Evolutionary conservation across 2,797 vertebrate genomes (phyloP), one percentile per base, ranked within the genome.

Genomic region (Acipenser transmontanus): DNA sequence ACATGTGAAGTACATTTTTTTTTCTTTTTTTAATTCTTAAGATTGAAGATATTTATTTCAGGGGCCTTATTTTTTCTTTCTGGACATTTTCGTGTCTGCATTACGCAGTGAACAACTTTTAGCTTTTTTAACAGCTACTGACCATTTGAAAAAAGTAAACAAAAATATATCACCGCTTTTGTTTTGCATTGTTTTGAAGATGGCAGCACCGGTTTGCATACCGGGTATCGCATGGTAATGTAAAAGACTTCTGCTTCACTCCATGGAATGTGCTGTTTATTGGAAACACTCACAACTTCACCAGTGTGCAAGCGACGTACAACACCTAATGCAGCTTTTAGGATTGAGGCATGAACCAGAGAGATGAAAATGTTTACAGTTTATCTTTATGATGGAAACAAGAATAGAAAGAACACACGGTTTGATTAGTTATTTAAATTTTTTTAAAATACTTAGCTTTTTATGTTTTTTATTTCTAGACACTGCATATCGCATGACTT

Each of bases 401-500:
- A 90, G 69, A 73, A 70, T 72, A 70, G 60, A 76, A 85, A 90
- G 86, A 88, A 89, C 89, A 84, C 90, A 83, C 88, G 93, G 91
- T 91, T 91, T 88, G 85, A 91, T 89, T 82, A 91, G 90, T 82
- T 91, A 34, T 34, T 34, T 88, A 85, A 89, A 3, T 88, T 93
- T 91, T 95, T 89, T 65, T 88, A 79, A 62, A 89, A 78, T 79
- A 82, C 85, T 78, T 86, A 89, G 92, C 73, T 77, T 71, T 68
- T 81, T 76, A 75, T 75, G 70, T 69, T 50, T 17, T 17, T 17
- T 17, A 17, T 76, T 81, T 91, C 85, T 92, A 93, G 90, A 89
- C 88, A 91, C 81, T 90, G 90, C 91, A 84, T 91, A 89, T 88
- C 73, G 93, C 96, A 98, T 98, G 94, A 92, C 85, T 85, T 85